Evolutionary conservation across 1,140 invertebrate genomes (phyloP).

Genomic region (Leucophenga varia): DNA sequence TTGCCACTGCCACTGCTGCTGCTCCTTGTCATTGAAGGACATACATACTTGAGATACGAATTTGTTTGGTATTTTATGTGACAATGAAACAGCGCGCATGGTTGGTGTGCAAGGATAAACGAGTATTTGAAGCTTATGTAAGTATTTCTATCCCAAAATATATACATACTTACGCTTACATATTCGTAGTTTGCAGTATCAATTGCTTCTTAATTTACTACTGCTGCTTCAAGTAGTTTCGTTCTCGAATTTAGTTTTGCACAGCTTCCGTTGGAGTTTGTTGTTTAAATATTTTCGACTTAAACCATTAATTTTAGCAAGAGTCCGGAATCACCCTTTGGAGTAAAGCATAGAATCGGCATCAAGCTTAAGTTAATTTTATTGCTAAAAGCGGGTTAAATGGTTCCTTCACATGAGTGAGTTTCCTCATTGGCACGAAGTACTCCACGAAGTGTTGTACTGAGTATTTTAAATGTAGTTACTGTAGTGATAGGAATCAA

Average conservation of each 20-base stretch:
- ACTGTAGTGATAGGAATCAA: constrained; percentile 42
- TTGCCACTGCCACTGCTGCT: constrained; percentile 3
- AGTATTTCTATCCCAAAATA: background rate
- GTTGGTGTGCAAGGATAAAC: constrained; percentile 19
- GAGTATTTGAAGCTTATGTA: constrained; percentile 4
- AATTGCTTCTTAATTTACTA: no score
- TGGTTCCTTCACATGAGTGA: constrained; percentile 42
- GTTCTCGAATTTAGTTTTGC: no score
- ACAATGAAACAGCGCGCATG: constrained; percentile 50
- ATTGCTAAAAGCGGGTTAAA: constrained; percentile 56
- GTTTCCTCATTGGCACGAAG: constrained; percentile 19
- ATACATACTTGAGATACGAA: constrained; percentile 6
- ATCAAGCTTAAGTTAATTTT: constrained; percentile 43
- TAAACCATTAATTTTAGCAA: constrained; percentile 53
- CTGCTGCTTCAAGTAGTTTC: no score
- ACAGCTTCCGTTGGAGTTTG: no score
- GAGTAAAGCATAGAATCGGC: no score
- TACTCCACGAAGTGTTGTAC: no score
- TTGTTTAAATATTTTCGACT: constrained; percentile 55
- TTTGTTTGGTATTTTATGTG: constrained; percentile 39
- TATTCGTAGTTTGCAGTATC: no score
- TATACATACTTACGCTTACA: no score
- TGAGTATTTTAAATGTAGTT: no score
- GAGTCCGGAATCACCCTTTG: no score
- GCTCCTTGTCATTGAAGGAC: constrained; percentile 19